Conservation (phyloP, 2,113 vertebrate species). For the Epinephelus lanceolatus region DNA sequence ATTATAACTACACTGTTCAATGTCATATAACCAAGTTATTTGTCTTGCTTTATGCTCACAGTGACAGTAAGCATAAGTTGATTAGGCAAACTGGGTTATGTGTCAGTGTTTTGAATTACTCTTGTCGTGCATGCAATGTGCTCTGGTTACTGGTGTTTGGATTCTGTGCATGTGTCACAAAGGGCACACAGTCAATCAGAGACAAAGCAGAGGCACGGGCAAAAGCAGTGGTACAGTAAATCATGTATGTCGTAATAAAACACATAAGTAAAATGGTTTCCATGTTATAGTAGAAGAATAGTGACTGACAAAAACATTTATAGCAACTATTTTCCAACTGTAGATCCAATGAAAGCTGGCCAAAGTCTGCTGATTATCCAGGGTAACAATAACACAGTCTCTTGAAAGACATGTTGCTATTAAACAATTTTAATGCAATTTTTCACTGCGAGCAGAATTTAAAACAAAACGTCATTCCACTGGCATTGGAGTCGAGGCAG, state of each 20-base stretch:
- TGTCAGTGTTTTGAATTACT: slow-evolving; percentile 21
- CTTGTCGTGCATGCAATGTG: neutral
- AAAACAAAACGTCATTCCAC: neutral
- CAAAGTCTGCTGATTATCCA: neutral
- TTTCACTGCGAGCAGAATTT: neutral
- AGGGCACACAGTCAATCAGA: neutral
- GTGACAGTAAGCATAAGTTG: slow-evolving; percentile 2
- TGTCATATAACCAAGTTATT: neutral
- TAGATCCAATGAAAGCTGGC: neutral
- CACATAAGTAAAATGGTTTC: neutral
- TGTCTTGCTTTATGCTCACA: slow-evolving; percentile 11
- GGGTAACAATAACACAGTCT: neutral
- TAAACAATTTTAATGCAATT: neutral
- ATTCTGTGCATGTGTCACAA: slow-evolving; percentile 7
- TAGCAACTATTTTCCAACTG: neutral
- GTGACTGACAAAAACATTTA: neutral
- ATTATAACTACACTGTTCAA: neutral
- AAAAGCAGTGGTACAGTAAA: neutral
- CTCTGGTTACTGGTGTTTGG: slow-evolving; percentile 17
- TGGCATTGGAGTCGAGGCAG: neutral
- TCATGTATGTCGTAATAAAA: neutral
- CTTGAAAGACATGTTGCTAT: neutral
- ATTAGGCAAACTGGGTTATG: slow-evolving; percentile 22
- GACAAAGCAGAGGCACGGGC: neutral
- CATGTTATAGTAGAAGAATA: neutral